A percentile compares a stretch with the other conserved stretches of the same genome.
Evolutionary conservation across 1,140 invertebrate genomes (phyloP).

Genomic region (Drosophila subpulchrella): DNA sequence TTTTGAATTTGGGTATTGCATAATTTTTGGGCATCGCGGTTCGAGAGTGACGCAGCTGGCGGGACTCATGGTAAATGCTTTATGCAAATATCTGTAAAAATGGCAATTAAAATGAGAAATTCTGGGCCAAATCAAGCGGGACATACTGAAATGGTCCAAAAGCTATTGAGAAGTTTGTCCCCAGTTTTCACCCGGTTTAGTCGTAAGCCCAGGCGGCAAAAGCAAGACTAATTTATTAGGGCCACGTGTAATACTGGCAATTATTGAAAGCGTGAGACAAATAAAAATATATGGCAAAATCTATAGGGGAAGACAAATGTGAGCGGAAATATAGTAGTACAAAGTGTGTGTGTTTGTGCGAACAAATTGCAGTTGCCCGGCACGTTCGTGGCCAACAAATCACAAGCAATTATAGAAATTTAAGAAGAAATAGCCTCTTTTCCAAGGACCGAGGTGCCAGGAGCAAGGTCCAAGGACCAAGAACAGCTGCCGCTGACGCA

Average conservation of each 20-base stretch:
- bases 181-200: constrained; percentile 17
- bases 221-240: constrained; percentile 70
- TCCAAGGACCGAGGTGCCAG: not conserved
- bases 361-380: constrained; percentile 78
- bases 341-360: constrained; percentile 22
- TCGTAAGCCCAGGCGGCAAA: constrained; percentile 2
- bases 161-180: constrained; percentile 36
- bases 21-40: constrained; percentile 55
- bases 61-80: constrained; percentile 48
- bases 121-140: constrained; percentile 1
- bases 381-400: constrained; percentile 81
- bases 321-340: not conserved
- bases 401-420: constrained; percentile 83
- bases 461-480: constrained; percentile 27
- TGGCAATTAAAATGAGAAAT: constrained; percentile 47
- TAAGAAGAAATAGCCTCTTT: constrained; percentile 71
- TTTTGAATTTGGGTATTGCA: constrained; percentile 45
- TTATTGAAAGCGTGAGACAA: constrained; percentile 82
- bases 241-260: constrained; percentile 80
- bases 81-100: constrained; percentile 65
- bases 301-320: constrained; percentile 42
- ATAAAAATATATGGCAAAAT: constrained; percentile 76
- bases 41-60: constrained; percentile 50
- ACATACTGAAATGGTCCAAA: constrained; percentile 18
- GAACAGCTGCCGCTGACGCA: constrained; percentile 76